Base-by-base conservation (phyloP, 1,140 invertebrate genomes). In the Oncopeltus fasciatus region DNA sequence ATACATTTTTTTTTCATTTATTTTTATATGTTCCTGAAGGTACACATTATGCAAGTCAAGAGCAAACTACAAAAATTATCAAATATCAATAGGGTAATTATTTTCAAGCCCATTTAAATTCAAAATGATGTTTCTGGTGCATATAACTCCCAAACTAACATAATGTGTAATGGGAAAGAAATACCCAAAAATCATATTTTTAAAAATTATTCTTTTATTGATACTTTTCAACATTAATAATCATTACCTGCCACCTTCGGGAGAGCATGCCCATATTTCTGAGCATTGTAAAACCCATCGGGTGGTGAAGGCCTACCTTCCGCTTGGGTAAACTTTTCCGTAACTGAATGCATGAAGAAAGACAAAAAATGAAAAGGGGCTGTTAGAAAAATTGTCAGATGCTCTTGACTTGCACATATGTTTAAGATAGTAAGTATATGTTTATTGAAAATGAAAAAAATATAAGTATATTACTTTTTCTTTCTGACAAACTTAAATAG, bases 301-400 rank as follows among this genome's bases (percentile, higher is more conserved):
- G 28, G 46, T 49, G 60, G 49, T 61, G 60, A 38, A 29, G 49
- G 24, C 31, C 31, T 59, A 59, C 20, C 29, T 61, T 61, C 49
- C 60, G 20, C 46, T 61, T 61, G 28, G 60, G 60, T 26, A 51
- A 49, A 56, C 60, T 56, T 61, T 61, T 61, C 60, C 60, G 53
- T 49, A 49, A 61, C 60, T 61, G 38, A 33, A 51, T n/a, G 60
- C 60, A 33, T 61, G 60, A 26, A 33, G 27, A 61, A 61, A 53
- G 46, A 61, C 57, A 44, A 33, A 53, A n/a, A n/a, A n/a, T n/a
- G 24, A 53, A 49, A 53, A 53, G n/a, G 49, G 49, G 49, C 5
- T 9, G 26, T 53, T 27, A 53, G 20, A 27, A 38, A 5, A 53
- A 8, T 53, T 20, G 24, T n/a, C n/a, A 16, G 24, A 24, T 24